Base-by-base conservation (phyloP, 2,113 vertebrate genomes). In the Xiphophorus couchianus region DNA sequence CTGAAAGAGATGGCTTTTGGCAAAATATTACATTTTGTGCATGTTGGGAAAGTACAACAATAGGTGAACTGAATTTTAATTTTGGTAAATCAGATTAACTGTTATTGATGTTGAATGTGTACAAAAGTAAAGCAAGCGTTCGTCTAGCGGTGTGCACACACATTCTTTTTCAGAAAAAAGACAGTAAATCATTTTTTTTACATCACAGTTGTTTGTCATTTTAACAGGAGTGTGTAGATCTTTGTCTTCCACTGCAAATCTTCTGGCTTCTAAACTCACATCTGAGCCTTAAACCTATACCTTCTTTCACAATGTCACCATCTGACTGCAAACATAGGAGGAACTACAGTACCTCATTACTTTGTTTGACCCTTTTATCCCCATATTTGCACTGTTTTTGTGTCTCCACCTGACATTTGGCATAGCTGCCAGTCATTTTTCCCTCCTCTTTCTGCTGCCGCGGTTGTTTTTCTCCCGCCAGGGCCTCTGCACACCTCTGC, bases 401-500 rank as follows among this genome's bases (percentile, higher is more conserved):
- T 70, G 25, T 82, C 28, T 71, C 14, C 19, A 27, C 19, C 51
- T 14, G 1, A 62, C 61, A 51, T 58, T 35, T 84, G 70, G 67
- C 64, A 68, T 37, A 75, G 15, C 37, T 71, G 60, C 37, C 74
- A 66, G 62, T 61, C 85, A 82, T 83, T 82, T 89, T 75, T 72
- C 75, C 29, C 15, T 31, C 29, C 13, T 68, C 54, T 80, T 81
- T 82, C 73, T 86, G 86, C 82, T 86, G 82, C 30, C 1, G 31
- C 9, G 3, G 81, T 86, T 64, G 71, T 86, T 86, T 37, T 87
- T 70, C 70, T 79, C 64, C 37, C 69, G 67, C 80, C 68, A 9
- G 61, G 85, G 76, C 82, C 82, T 76, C 71, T 70, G 33, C 71
- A 15, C 65, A 27, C 62, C 51, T 86, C 29, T 89, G 89, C 89